Evolutionary conservation across 2,113 vertebrate species (phyloP).

Genomic region (Onychostoma macrolepis): DNA sequence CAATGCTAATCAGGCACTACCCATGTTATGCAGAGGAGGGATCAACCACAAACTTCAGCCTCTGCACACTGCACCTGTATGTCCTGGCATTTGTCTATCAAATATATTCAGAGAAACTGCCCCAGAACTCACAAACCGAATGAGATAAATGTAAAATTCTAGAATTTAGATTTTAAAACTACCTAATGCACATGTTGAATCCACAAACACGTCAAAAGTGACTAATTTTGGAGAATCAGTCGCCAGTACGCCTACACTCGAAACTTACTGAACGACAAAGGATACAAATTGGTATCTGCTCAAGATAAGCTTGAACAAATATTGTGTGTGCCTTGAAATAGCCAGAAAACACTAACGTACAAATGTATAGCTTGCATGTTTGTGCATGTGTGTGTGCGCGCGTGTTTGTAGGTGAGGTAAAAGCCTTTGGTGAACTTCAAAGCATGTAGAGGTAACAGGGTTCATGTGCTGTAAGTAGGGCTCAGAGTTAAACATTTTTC

Average conservation of each 20-base stretch:
- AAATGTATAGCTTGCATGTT: conserved; percentile 19
- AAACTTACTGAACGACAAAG: conserved; percentile 13
- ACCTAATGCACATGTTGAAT: neutral
- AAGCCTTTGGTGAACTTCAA: conserved; percentile 65
- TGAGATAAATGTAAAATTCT: neutral
- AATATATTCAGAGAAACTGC: conserved; percentile 14
- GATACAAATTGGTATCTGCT: conserved; percentile 20
- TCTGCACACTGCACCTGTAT: conserved; percentile 2
- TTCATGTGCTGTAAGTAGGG: conserved; percentile 49
- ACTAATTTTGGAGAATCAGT: conserved; percentile 39
- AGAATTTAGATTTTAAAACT: neutral
- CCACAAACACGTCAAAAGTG: conserved; percentile 18
- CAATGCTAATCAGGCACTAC: conserved; percentile 36
- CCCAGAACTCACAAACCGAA: neutral
- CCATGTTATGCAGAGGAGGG: neutral
- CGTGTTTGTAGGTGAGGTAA: conserved; percentile 14
- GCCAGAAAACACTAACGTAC: neutral
- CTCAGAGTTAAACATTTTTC: conserved; percentile 52
- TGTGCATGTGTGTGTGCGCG: conserved; percentile 37
- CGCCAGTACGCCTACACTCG: neutral
- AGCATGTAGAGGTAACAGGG: conserved; percentile 53
- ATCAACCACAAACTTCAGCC: conserved; percentile 29
- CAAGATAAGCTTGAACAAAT: conserved; percentile 36
- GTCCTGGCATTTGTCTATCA: conserved; percentile 9
- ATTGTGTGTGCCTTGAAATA: conserved; percentile 23